Evolutionary conservation across 1,140 invertebrate genomes (phyloP), one percentile per base, ranked within the genome.

Genomic region (Drosophila neocordata): DNA sequence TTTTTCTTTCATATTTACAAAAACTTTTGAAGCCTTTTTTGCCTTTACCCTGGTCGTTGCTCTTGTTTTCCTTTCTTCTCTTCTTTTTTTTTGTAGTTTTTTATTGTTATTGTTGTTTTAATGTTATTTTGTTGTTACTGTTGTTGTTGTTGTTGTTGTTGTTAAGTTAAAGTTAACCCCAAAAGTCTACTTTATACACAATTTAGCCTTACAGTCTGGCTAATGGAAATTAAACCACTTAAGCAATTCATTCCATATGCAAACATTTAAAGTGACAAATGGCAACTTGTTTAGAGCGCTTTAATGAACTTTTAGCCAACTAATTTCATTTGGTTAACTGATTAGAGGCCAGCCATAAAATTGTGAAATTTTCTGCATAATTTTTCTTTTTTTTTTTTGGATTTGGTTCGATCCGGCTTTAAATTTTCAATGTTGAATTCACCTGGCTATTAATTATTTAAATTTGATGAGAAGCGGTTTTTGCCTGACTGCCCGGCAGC

Each of bases 181-280:
- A 77, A 81, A 85, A 77, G 77, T 75, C 65, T 81, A 82, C 71
- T 85, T 87, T 82, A 63, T 68, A 69, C 78, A 87, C 78, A 87
- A 76, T 82, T 79, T 72, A n/a, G 64, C 65, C 78, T 77, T 56
- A 6, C 18, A 57, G 13, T 53, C 53, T 68, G 67, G 63, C 66
- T 24, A 22, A 31, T 61, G 12, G 22, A 31, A 56, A 34, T 56
- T 31, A 31, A 56, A 12, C 53, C 53, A 56, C 24, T 55, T 34
- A 24, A n/a, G 34, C 24, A 31, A n/a, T 57, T 35, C 5, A 12
- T 7, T 27, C 2, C 11, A 31, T 35, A 56, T 35, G n/a, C 27
- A 35, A 20, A 56, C n/a, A 5, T 27, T 56, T 35, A 11, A 35
- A 56, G 27, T 9, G 53, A 56, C 35, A 20, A 59, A n/a, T n/a